phyloP scores from a whole-genome alignment of 2,113 vertebrate species.

The Dicrurus megarhynchus region DNA sequence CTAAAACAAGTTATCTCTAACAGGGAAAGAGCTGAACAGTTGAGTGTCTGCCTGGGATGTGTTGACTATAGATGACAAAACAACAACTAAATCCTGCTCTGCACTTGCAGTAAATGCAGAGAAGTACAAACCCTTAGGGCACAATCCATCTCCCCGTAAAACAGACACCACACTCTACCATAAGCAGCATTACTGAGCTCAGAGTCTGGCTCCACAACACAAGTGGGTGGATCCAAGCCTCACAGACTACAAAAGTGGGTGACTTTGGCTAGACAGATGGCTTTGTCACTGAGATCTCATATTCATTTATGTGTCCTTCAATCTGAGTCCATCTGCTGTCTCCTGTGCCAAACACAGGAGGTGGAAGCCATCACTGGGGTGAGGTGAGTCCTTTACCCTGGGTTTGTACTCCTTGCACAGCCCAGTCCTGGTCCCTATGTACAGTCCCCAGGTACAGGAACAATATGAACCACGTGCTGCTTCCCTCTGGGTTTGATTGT shows the following conservation, averaged over 20 bases:
- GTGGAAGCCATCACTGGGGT: background rate
- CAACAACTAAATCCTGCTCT: background rate
- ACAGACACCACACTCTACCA: background rate
- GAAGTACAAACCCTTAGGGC: background rate
- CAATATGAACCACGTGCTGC: background rate
- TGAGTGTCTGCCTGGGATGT: background rate
- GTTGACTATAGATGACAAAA: background rate
- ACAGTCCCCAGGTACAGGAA: background rate
- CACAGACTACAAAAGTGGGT: conserved; percentile 43
- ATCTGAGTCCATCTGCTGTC: conserved; percentile 30
- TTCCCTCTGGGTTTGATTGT: background rate
- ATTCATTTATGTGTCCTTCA: conserved; percentile 36
- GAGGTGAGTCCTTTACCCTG: background rate
- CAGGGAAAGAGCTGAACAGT: background rate
- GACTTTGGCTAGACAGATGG: conserved; percentile 60
- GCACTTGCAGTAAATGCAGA: background rate
- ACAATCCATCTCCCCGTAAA: background rate
- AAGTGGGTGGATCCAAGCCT: conserved; percentile 46
- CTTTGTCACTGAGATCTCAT: conserved; percentile 29
- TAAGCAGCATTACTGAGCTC: conserved; percentile 5
- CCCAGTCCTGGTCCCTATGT: accelerated
- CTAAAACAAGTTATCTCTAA: background rate
- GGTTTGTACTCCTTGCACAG: background rate
- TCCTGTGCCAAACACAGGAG: background rate
- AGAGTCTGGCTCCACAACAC: conserved; percentile 39